phyloP scores from a whole-genome alignment of 2,113 vertebrate species.

The Sialia sialis region DNA sequence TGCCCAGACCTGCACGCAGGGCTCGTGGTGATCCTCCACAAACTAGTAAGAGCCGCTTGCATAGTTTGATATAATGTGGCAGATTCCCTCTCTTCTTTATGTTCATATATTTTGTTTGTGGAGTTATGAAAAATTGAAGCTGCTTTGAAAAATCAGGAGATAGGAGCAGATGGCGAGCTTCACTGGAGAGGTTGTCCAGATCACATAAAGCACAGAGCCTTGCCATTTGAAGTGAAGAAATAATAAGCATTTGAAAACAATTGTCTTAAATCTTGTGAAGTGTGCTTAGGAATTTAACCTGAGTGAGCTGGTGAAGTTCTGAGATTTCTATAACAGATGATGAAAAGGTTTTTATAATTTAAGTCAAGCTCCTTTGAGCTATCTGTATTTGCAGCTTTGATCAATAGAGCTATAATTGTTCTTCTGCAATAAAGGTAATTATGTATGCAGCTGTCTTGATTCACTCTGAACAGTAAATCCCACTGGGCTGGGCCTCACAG shows the following conservation, averaged over 20 bases:
- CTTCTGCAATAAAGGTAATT: neutral
- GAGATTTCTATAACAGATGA: neutral
- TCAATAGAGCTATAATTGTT: neutral
- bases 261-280: neutral
- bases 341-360: neutral
- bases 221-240: neutral
- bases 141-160: neutral
- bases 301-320: neutral
- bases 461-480: neutral
- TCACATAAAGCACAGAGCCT: neutral
- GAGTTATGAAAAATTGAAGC: neutral
- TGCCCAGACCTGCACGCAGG: neutral
- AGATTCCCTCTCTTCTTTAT: neutral
- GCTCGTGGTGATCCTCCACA: neutral
- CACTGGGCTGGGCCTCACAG: neutral
- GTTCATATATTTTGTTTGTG: neutral
- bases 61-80: neutral
- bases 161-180: neutral
- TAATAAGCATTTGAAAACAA: neutral
- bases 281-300: neutral
- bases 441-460: neutral
- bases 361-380: neutral
- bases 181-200: neutral
- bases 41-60: neutral
- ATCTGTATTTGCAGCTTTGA: neutral